Evolutionary conservation across 2,888 invertebrate species (phyloP), one percentile per base, ranked within the genome.

Genomic region (Oscheius sp.): DNA sequence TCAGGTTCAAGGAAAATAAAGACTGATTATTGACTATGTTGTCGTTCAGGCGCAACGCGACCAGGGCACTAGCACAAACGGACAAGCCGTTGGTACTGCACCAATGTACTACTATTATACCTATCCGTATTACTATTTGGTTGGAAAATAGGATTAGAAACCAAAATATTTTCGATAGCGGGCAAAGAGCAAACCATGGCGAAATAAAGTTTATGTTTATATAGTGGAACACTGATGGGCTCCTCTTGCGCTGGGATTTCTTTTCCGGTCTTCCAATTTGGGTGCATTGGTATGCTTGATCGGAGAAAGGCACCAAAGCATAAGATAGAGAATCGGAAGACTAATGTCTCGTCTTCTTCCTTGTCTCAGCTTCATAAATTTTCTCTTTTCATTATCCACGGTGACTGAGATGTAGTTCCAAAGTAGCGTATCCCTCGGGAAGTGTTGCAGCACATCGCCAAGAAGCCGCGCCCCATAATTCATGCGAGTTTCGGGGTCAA

Each of bases 61-160:
- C 46, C 39, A 37, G 15, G n/a, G n/a, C n/a, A 31, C 20, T 20
- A 50, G 31, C 33, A 33, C 31, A 5, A 50, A 29, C n/a, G 50
- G 50, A 17, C 57, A 48, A 50, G n/a, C 66, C 20, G 71, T 64
- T 10, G 73, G 69, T 34, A 66, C 74, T 27, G 71, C 67, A 29
- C 74, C 76, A 53, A 25, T 73, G 23, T 73, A 72, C 53, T 76
- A 72, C 66, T n/a, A n/a, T n/a, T 72, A 74, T 61, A 58, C 58
- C 8, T 58, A 61, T 45, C 71, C 76, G 3, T 74, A 70, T 50
- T 58, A 58, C 42, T 72, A 72, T 27, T 53, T 61, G 23, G 50
- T 50, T 65, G 76, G 76, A 69, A 74, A 65, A 61, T 74, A 76
- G 70, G n/a, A n/a, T n/a, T 76, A 73, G 61, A 70, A 39, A 39